Percentiles rank a stretch among this genome's conserved stretches.
Conservation (phyloP, 2,888 invertebrate genomes). For the Tenthredo notha region DNA sequence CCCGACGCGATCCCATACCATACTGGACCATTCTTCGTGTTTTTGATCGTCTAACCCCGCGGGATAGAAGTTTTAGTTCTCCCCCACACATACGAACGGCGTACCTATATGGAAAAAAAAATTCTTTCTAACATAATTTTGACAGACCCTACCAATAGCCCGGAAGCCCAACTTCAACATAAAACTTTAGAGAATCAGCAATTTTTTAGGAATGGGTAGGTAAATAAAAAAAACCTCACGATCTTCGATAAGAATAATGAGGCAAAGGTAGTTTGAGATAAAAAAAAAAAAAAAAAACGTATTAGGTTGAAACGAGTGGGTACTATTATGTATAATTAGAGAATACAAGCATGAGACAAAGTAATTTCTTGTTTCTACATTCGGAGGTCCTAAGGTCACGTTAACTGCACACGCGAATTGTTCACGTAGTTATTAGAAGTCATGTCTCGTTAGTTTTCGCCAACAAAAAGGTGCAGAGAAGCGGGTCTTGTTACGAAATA, state of each 20-base stretch:
- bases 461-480: background rate
- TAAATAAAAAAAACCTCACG: background rate
- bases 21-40: conserved; percentile 13
- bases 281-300: no score
- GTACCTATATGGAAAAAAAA: background rate
- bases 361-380: background rate
- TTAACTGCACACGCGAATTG: background rate
- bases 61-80: conserved; percentile 30
- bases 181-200: background rate
- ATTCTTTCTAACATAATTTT: conserved; percentile 17
- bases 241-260: background rate
- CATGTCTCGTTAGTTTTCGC: background rate
- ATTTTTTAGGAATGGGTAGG: background rate
- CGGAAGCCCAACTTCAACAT: background rate
- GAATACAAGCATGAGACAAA: conserved; percentile 19
- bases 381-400: background rate
- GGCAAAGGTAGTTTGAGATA: background rate
- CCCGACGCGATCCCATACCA: background rate
- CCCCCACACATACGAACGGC: background rate
- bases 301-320: background rate
- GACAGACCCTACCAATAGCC: conserved; percentile 7
- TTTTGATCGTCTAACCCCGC: conserved; percentile 21
- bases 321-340: background rate
- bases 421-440: background rate
- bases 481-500: conserved; percentile 8